These are phyloP conservation scores for Helicoverpa assulta DNA, from an alignment of 2,888 invertebrate genomes.

Conservation along the genomic window DNA sequence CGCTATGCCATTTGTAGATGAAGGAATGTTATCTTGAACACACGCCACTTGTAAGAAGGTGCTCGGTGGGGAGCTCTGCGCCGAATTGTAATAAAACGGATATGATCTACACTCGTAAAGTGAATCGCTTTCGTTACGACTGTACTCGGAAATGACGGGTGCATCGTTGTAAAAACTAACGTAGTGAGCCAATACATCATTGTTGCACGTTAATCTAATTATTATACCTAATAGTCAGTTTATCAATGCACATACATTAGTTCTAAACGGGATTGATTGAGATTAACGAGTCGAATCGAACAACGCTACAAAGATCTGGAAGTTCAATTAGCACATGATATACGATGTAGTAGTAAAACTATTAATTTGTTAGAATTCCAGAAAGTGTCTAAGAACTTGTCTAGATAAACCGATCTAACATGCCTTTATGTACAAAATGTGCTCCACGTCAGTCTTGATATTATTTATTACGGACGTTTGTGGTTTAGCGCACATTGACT, in stretches of 20 bases:
- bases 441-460: conserved; percentile 29
- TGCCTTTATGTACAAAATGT: conserved; percentile 23
- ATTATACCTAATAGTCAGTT: conserved; percentile 50
- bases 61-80: conserved; percentile 61
- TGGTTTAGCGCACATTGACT: conserved; percentile 15
- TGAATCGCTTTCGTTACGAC: conserved; percentile 47
- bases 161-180: conserved; percentile 39
- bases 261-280: conserved; percentile 55
- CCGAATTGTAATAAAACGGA: conserved; percentile 65
- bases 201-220: conserved; percentile 56
- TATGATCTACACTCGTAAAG: conserved; percentile 54
- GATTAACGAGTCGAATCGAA: conserved; percentile 61
- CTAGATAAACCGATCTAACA: conserved; percentile 61
- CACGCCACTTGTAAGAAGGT: conserved; percentile 59
- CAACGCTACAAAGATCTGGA: conserved; percentile 48
- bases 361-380: conserved; percentile 50
- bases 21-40: conserved; percentile 73
- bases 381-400: conserved; percentile 63
- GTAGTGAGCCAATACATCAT: conserved; percentile 46
- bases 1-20: conserved; percentile 75
- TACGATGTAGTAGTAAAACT: conserved; percentile 33
- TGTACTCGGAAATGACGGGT: conserved; percentile 34
- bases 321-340: conserved; percentile 47
- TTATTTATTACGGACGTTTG: conserved; percentile 34
- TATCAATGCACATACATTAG: conserved; percentile 60